Conservation (phyloP, 2,888 invertebrate genomes). For the Cheilosia pagana region DNA sequence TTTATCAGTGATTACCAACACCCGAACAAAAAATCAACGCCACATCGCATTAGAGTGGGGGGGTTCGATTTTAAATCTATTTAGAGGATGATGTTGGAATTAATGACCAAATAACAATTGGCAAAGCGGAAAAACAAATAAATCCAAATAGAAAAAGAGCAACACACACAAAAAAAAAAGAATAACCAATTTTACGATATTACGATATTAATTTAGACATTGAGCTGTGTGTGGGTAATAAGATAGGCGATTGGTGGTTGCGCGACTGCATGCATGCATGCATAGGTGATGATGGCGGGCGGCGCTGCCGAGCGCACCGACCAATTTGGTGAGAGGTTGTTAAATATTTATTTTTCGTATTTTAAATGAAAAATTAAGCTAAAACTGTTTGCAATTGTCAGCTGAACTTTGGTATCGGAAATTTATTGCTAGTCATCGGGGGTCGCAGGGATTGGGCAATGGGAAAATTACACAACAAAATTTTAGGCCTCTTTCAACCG, state of each 20-base stretch:
- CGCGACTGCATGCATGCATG: background rate
- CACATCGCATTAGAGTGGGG: slow-evolving; percentile 1
- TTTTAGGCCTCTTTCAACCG: no score
- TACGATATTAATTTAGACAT: slow-evolving; percentile 73
- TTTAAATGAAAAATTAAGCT: background rate
- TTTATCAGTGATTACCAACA: slow-evolving; percentile 71
- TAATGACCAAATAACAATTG: slow-evolving; percentile 59
- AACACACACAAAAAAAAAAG: slow-evolving; percentile 8
- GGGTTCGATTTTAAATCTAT: slow-evolving; percentile 20
- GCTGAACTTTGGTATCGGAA: background rate
- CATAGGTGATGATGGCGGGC: slow-evolving; percentile 68
- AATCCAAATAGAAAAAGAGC: slow-evolving; percentile 57
- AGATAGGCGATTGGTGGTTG: slow-evolving; percentile 44
- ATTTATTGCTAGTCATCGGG: background rate
- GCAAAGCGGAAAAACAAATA: slow-evolving; percentile 61
- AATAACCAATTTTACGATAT: slow-evolving; percentile 63
- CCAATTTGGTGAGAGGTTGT: slow-evolving; percentile 73
- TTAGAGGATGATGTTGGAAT: slow-evolving; percentile 39
- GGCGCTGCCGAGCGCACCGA: slow-evolving; percentile 47
- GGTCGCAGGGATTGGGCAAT: no score
- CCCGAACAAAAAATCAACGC: slow-evolving; percentile 24
- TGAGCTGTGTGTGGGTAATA: slow-evolving; percentile 60
- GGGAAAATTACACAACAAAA: no score
- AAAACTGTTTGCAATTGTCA: background rate
- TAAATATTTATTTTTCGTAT: slow-evolving; percentile 54